Conservation (phyloP, 2,797 vertebrate species). For the Thamnophis elegans region DNA sequence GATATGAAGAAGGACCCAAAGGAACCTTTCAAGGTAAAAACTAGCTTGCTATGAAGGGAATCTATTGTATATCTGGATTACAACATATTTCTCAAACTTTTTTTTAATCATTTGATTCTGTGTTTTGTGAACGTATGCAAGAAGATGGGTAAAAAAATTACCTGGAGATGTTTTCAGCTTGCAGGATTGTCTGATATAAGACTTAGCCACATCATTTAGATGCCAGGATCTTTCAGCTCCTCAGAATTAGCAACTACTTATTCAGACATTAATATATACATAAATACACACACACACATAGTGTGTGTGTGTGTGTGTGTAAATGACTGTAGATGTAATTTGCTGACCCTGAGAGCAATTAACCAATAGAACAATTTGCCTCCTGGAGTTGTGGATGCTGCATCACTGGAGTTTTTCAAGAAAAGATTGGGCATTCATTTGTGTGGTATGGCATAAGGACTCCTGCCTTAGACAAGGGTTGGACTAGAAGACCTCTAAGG, state of each 20-base stretch:
- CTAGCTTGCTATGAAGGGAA: neutral
- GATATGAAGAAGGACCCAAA: slow-evolving; percentile 38
- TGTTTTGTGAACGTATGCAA: neutral
- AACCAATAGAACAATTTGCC: neutral
- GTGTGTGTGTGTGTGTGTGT: too few species aligned
- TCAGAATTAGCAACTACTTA: neutral
- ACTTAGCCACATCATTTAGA: neutral
- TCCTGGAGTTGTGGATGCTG: neutral
- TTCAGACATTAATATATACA: neutral
- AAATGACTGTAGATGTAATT: neutral
- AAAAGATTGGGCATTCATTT: neutral
- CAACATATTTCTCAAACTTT: neutral
- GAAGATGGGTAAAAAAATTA: neutral
- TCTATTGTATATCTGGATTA: neutral
- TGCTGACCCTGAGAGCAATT: neutral
- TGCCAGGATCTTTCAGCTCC: neutral
- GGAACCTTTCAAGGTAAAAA: slow-evolving; percentile 34
- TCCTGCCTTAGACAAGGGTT: neutral
- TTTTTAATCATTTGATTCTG: neutral
- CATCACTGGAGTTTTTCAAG: neutral
- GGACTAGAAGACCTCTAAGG: neutral
- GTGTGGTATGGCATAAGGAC: neutral
- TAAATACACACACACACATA: too few species aligned
- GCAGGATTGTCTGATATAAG: neutral
- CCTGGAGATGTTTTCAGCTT: neutral